phyloP scores from a whole-genome alignment of 1,140 invertebrate species.

The Meloidogyne hapla region DNA sequence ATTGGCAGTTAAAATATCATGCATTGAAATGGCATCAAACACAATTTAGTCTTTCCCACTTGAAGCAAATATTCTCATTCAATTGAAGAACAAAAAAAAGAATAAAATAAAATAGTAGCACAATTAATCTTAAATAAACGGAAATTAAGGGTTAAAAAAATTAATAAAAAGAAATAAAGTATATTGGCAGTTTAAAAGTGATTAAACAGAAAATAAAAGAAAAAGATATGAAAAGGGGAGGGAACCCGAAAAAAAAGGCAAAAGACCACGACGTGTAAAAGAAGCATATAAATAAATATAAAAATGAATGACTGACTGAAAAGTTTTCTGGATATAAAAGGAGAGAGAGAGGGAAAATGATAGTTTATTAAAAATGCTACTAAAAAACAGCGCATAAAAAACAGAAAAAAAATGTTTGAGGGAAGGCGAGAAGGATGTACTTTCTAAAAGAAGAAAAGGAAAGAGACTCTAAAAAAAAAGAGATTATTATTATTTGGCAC shows the following conservation, averaged over 20 bases:
- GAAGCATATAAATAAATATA: neutral
- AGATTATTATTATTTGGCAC: conserved; percentile 4
- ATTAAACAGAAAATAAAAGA: neutral
- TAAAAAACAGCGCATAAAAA: neutral
- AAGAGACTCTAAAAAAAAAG: too few species aligned
- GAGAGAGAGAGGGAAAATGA: neutral
- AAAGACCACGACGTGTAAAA: conserved; percentile 19
- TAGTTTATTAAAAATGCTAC: neutral
- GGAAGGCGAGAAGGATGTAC: neutral
- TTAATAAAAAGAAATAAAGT: neutral
- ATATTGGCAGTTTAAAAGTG: neutral
- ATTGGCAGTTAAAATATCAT: neutral
- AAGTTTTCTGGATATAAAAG: neutral
- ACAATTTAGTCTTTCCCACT: neutral
- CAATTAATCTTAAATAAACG: neutral
- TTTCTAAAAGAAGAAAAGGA: neutral
- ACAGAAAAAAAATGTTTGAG: neutral
- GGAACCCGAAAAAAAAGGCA: neutral
- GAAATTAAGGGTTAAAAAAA: conserved; percentile 10
- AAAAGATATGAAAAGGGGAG: neutral
- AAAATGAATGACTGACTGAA: neutral
- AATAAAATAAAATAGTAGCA: conserved; percentile 2
- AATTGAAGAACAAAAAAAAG: neutral
- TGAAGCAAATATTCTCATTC: neutral
- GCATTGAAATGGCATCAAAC: neutral